These are phyloP conservation scores for Pecten maximus DNA, from an alignment of 2,888 invertebrate genomes.

Conservation along the genomic window DNA sequence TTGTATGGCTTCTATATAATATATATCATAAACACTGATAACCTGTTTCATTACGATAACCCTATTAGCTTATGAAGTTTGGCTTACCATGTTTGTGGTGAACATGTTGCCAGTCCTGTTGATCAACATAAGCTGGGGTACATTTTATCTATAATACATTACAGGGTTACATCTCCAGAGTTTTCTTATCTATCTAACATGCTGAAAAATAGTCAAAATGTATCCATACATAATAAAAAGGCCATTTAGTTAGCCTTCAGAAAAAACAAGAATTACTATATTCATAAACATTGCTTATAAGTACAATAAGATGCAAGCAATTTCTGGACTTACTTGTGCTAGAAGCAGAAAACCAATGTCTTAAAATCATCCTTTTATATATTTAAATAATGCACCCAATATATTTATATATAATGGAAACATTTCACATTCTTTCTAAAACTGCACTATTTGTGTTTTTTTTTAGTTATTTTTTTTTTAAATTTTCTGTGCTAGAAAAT, in stretches of 20 bases:
- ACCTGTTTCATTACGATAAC: slow-evolving; percentile 25
- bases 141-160: slow-evolving; percentile 26
- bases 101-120: background rate
- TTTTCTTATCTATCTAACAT: slow-evolving; percentile 14
- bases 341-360: slow-evolving; percentile 17
- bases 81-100: background rate
- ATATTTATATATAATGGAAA: background rate
- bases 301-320: slow-evolving; percentile 28
- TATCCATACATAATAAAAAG: slow-evolving; percentile 15
- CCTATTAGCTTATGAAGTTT: slow-evolving; percentile 18
- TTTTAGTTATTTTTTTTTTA: background rate
- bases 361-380: slow-evolving; percentile 13
- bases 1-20: slow-evolving; percentile 22
- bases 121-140: slow-evolving; percentile 23
- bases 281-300: slow-evolving; percentile 20
- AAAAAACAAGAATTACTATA: slow-evolving; percentile 17
- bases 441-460: background rate
- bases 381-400: slow-evolving; percentile 11
- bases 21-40: slow-evolving; percentile 6
- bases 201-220: slow-evolving; percentile 35
- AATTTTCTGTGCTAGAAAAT: background rate
- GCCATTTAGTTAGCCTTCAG: background rate
- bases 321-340: slow-evolving; percentile 1
- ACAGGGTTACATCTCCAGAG: background rate
- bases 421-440: slow-evolving; percentile 2